Percentiles rank a stretch among this genome's conserved stretches.
Conservation (phyloP, 2,797 vertebrate species). For the Enteromius argenteus region DNA sequence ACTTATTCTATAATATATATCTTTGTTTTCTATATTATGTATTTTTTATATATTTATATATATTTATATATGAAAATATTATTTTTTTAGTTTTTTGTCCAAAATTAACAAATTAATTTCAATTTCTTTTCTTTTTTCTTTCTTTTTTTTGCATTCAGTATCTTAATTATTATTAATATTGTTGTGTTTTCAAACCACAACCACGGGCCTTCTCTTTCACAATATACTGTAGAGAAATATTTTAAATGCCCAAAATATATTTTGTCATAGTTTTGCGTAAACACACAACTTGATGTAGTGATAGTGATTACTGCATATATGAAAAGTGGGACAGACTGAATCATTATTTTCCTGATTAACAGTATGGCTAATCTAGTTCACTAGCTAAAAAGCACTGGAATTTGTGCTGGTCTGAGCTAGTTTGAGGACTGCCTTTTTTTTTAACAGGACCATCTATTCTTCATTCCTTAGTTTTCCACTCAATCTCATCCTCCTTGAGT, state of each 20-base stretch:
- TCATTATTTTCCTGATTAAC: background rate
- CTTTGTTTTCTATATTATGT: background rate
- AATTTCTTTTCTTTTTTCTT: background rate
- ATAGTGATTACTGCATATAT: background rate
- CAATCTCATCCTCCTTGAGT: slow-evolving; percentile 50
- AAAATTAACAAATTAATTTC: background rate
- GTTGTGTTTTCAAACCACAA: background rate
- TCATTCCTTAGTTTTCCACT: slow-evolving; percentile 11
- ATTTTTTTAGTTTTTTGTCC: background rate
- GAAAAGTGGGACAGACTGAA: background rate
- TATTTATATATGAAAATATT: background rate
- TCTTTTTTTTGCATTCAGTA: background rate
- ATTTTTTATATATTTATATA: background rate
- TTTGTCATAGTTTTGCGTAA: background rate
- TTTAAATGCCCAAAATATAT: background rate
- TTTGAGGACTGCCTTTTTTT: background rate
- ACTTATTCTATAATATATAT: background rate
- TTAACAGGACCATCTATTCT: background rate
- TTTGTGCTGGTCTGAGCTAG: background rate
- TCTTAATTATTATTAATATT: background rate
- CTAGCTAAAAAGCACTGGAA: background rate
- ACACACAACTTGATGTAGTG: background rate
- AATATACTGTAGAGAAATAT: background rate
- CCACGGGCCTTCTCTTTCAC: background rate
- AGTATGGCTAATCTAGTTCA: background rate